phyloP scores from a whole-genome alignment of 2,888 invertebrate species.

The Sesia bembeciformis region DNA sequence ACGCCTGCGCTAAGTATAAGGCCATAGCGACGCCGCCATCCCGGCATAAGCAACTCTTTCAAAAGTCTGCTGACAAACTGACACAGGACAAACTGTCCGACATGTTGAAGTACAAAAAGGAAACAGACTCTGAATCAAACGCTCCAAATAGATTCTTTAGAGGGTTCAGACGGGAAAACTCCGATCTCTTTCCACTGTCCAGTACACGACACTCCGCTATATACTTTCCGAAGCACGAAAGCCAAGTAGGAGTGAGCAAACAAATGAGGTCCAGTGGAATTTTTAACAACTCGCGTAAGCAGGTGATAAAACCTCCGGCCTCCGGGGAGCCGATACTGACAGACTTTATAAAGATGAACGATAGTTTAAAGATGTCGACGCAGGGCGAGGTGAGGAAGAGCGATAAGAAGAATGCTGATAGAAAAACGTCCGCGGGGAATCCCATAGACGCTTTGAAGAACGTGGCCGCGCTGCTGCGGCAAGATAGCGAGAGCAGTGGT shows the following conservation, averaged over 20 bases:
- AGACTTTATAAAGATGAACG: conserved; percentile 78
- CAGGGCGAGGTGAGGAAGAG: conserved; percentile 50
- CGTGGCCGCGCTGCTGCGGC: conserved; percentile 56
- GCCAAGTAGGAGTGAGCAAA: conserved; percentile 54
- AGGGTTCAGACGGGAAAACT: conserved; percentile 88
- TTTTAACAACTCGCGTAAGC: conserved; percentile 79
- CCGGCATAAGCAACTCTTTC: conserved; percentile 48
- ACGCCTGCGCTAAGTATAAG: conserved; percentile 60
- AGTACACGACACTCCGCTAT: conserved; percentile 84
- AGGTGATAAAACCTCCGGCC: conserved; percentile 52
- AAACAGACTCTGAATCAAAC: conserved; percentile 82
- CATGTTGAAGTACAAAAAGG: conserved; percentile 75
- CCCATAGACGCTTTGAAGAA: conserved; percentile 61
- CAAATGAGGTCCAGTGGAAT: conserved; percentile 79
- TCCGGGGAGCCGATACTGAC: conserved; percentile 81
- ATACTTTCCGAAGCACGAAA: conserved; percentile 75
- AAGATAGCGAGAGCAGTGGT: conserved; percentile 47
- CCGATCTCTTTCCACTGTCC: conserved; percentile 86
- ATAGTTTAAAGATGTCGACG: conserved; percentile 62
- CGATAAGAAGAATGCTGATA: conserved; percentile 34
- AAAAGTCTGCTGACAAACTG: conserved; percentile 49
- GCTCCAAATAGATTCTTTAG: conserved; percentile 82
- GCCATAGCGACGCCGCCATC: conserved; percentile 58
- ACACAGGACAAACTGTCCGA: conserved; percentile 61
- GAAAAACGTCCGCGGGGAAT: conserved; percentile 39